Evolutionary conservation across 2,888 invertebrate genomes (phyloP), one percentile per base, ranked within the genome.

Genomic region (Eueremaeus valkanovi): DNA sequence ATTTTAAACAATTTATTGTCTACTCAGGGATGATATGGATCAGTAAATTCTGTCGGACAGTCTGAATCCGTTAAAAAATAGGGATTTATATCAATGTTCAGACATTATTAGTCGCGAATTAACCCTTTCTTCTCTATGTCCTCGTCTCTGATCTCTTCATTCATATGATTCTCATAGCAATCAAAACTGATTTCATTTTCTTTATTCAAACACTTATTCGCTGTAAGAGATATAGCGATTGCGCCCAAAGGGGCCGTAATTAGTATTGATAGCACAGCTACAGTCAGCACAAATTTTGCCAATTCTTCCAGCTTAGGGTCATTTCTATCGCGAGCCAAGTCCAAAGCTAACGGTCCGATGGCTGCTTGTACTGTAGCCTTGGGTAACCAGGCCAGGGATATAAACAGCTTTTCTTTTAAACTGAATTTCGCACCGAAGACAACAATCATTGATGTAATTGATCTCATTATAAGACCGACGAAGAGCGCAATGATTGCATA

Each of bases 351-450:
- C 24, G 89, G 88, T 21, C 88, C 89, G 74, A 89, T 82, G 5
- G 89, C 88, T n/a, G 75, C 75, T 18, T 94, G 96, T 0, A 97
- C 96, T n/a, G 97, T 96, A 6, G 96, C 97, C 85, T 98, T 98
- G 2, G 96, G 92, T 89, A 95, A 90, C 91, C 94, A 95, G 0
- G 95, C 89, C 8, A 97, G 84, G 0, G 94, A 89, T 24, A 95
- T 90, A 83, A 97, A 98, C 78, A 95, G 86, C 81, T 92, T 93
- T 83, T 98, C 97, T 83, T 90, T 93, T 78, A 90, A 85, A 83
- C 92, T 95, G 73, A 96, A 86, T 79, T 89, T 90, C 79, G 92
- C 91, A 9, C 92, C 89, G 58, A 82, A 79, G 1, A 85, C 83
- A 3, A 83, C 81, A n/a, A 84, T 75, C 78, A 83, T 82, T 0